Evolutionary conservation across 2,113 vertebrate species (phyloP), one percentile per base, ranked within the genome.

Genomic region (Henicopernis longicauda): DNA sequence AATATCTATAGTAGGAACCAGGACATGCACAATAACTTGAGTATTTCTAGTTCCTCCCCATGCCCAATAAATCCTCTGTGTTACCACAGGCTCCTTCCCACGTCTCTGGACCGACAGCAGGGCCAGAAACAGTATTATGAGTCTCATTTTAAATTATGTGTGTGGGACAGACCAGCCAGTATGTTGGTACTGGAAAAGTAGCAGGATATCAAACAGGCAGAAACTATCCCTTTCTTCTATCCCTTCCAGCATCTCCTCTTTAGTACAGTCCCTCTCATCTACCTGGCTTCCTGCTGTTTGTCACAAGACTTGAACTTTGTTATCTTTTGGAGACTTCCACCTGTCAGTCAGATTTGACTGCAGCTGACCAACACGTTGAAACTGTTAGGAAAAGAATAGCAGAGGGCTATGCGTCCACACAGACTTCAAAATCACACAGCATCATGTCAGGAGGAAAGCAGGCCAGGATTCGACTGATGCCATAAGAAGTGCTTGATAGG

Each of bases 61-160:
- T 15, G 62, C 2, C 12, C 5, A 84, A 15, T 23, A 82, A 87
- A 36, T 2, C 2, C 8, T 47, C 40, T 71, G 29, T 49, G 17
- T 19, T 71, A 71, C 7, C 18, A 58, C 0, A 0, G 74, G 31
- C 21, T 74, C 16, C 21, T 45, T 74, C 19, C 34, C 27, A 49
- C 10, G 74, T 54, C 27, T 82, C 65, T 6, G 3, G 12, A 66
- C 31, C 36, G n/a, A 79, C 11, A 76, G 47, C 50, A 83, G 47
- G 12, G 32, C 21, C 42, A 82, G 45, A 85, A 90, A 74, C 21
- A 40, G 13, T 34, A 19, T 22, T 87, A 38, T 13, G 19, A 66
- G 23, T 47, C 17, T 62, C 1, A 1, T 71, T 63, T 79, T 44
- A 66, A 87, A 62, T 44, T 57, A 44, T 1, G 0, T 34, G 3